phyloP scores from a whole-genome alignment of 2,113 vertebrate species.

The Elephas maximus region DNA sequence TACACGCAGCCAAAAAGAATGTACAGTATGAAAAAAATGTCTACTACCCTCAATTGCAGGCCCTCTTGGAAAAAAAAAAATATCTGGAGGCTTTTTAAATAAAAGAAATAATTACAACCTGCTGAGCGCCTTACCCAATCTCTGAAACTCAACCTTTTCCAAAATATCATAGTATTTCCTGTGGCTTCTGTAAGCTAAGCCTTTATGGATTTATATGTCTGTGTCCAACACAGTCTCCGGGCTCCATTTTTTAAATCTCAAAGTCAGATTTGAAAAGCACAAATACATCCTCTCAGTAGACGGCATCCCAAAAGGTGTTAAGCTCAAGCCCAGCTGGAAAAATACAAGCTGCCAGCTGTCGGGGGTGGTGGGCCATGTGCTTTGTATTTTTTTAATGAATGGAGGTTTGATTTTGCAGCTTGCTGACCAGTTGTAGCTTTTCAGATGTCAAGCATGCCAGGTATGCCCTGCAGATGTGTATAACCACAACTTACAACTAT shows the following conservation, averaged over 20 bases:
- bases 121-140: conserved; percentile 77
- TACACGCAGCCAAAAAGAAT: conserved; percentile 81
- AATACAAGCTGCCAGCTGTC: conserved; percentile 58
- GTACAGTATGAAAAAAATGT: conserved; percentile 86
- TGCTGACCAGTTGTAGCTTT: conserved; percentile 3
- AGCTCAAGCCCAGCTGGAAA: conserved; percentile 78
- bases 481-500: neutral
- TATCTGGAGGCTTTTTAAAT: conserved; percentile 82
- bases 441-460: neutral
- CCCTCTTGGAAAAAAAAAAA: conserved; percentile 73
- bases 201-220: conserved; percentile 76
- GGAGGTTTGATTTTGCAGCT: conserved; percentile 64
- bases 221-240: conserved; percentile 71
- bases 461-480: neutral
- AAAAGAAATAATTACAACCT: conserved; percentile 86
- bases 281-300: conserved; percentile 75
- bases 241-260: conserved; percentile 73
- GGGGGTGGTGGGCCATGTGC: conserved; percentile 25
- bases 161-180: conserved; percentile 86
- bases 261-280: conserved; percentile 82
- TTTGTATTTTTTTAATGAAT: conserved; percentile 67
- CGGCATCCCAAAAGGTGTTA: conserved; percentile 76
- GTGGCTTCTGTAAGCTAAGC: conserved; percentile 81
- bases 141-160: conserved; percentile 83
- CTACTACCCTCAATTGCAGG: conserved; percentile 75